phyloP scores from a whole-genome alignment of 2,888 invertebrate species.

The Hedya salicella region DNA sequence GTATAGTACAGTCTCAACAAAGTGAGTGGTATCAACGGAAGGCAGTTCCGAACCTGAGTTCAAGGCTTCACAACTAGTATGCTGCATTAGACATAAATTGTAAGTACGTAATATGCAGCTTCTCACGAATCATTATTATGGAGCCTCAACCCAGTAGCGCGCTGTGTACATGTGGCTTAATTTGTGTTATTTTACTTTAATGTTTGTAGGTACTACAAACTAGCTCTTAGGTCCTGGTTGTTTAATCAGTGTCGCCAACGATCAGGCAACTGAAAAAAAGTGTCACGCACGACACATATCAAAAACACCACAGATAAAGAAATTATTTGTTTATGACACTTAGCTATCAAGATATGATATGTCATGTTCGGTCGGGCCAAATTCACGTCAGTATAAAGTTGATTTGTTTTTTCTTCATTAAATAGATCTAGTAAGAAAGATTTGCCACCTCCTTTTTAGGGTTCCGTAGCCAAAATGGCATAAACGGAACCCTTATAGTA shows the following conservation, averaged over 20 bases:
- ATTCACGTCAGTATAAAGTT: too few relatives aligned
- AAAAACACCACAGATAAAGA: not conserved
- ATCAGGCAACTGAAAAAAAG: too few relatives aligned
- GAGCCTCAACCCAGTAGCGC: slow-evolving; percentile 23
- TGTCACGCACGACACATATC: too few relatives aligned
- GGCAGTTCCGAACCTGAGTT: slow-evolving; percentile 49
- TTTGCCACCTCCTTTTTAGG: too few relatives aligned
- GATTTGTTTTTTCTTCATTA: too few relatives aligned
- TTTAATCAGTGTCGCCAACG: not conserved
- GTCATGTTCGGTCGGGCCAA: too few relatives aligned
- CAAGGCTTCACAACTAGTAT: slow-evolving; percentile 45
- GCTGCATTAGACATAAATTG: slow-evolving; percentile 37
- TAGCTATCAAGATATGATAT: too few relatives aligned
- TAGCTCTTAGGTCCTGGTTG: not conserved
- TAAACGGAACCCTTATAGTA: too few relatives aligned
- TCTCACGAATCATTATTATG: slow-evolving; percentile 46
- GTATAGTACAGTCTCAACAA: slow-evolving; percentile 4
- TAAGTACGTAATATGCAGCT: slow-evolving; percentile 41
- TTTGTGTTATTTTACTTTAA: slow-evolving; percentile 9
- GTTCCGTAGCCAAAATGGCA: too few relatives aligned
- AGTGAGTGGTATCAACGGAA: slow-evolving; percentile 40
- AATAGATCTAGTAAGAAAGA: too few relatives aligned
- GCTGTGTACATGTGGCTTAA: slow-evolving; percentile 5
- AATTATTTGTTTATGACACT: too few relatives aligned
- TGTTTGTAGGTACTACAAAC: too few relatives aligned